Evolutionary conservation across 2,888 invertebrate genomes (phyloP).

Genomic region (Shargacucullia verbasci): DNA sequence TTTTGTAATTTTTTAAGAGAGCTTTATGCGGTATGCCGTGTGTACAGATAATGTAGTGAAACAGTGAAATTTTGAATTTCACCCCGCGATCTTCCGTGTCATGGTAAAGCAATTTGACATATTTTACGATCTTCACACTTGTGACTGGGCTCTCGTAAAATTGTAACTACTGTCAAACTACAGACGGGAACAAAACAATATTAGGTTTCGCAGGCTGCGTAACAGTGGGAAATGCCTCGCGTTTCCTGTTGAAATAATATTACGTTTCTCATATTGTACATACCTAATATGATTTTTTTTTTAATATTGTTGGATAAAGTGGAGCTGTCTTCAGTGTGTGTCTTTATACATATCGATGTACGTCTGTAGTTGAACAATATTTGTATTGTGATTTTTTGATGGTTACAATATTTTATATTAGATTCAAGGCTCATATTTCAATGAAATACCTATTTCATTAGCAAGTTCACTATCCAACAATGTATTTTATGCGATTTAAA

Average conservation of each 20-base stretch:
- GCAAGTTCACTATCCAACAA: slow-evolving; percentile 16
- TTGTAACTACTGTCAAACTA: slow-evolving; percentile 60
- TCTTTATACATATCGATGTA: slow-evolving; percentile 33
- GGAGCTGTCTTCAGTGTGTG: slow-evolving; percentile 40
- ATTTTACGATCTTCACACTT: slow-evolving; percentile 70
- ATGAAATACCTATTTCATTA: slow-evolving; percentile 11
- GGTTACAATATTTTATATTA: slow-evolving; percentile 1
- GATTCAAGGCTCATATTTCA: background rate
- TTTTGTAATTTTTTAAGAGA: slow-evolving; percentile 88
- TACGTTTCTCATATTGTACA: slow-evolving; percentile 51
- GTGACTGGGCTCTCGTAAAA: slow-evolving; percentile 70
- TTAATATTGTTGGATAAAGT: slow-evolving; percentile 44
- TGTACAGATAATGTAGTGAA: slow-evolving; percentile 78
- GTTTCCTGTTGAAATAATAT: slow-evolving; percentile 47
- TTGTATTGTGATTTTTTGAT: slow-evolving; percentile 22
- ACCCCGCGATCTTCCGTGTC: slow-evolving; percentile 76
- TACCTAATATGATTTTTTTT: slow-evolving; percentile 37
- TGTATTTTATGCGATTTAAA: slow-evolving; percentile 12
- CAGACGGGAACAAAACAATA: slow-evolving; percentile 56
- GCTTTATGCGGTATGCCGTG: slow-evolving; percentile 83
- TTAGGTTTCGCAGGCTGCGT: slow-evolving; percentile 51
- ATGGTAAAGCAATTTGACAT: slow-evolving; percentile 67
- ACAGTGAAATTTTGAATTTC: slow-evolving; percentile 86
- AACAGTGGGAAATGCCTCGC: slow-evolving; percentile 37
- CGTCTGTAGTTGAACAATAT: slow-evolving; percentile 27